Evolutionary conservation across 2,888 invertebrate genomes (phyloP), one percentile per base, ranked within the genome.

Genomic region (Carcina quercana): DNA sequence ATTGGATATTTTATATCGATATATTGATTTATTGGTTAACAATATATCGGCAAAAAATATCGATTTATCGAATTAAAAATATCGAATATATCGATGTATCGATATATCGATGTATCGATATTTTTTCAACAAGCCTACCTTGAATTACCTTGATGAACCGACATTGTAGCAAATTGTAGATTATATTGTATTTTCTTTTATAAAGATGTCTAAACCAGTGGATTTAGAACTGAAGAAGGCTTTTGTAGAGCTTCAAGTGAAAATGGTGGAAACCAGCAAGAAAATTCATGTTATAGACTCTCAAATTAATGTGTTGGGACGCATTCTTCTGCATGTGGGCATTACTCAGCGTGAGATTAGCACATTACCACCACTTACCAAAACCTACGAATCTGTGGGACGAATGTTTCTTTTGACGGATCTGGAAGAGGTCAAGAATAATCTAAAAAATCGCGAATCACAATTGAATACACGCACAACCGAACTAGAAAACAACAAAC

Each of bases 391-490:
- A 74, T 89, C 92, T 14, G 88, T 95, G 2, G 95, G 95, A 5
- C 65, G 95, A 64, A 94, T 94, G 92, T 95, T 95, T 63, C 74
- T 95, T 11, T 72, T 91, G 15, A 89, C 91, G 30, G 88, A 91
- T 37, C 79, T 89, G 27, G 73, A 84, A 2, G 87, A 87, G 39
- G 87, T 93, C 2, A 88, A 89, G 51, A 73, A 71, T 14, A 89
- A 88, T 50, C 73, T 94, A 20, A 85, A 87, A 37, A 86, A 83
- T 53, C 86, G 85, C 52, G 89, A 85, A 59, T 72, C 66, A 13
- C 58, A 63, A 20, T 73, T 88, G 50, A 74, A 89, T 52, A 74
- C 91, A 60, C 89, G 92, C 61, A 90, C 92, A n/a, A 87, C 88
- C 56, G 87, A 88, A 24, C 75, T 93, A 40, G 90, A 91, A 73